Evolutionary conservation across 2,888 invertebrate species (phyloP), one percentile per base, ranked within the genome.

Genomic region (Ophioninae sp.): DNA sequence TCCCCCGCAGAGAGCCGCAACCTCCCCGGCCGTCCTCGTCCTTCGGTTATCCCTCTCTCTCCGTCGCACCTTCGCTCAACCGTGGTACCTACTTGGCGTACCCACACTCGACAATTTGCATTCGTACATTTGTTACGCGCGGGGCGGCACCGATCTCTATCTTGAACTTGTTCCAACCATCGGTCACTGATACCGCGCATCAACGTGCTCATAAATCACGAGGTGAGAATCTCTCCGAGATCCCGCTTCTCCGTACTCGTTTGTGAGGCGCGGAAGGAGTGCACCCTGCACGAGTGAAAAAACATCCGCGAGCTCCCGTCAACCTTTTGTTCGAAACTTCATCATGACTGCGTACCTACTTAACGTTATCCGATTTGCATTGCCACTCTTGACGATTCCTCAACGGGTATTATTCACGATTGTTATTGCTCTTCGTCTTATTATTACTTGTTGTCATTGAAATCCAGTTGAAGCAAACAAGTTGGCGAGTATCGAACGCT

Each of bases 111-210:
- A 20, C 78, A 41, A 82, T 82, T 82, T 82, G 82, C 82, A 82
- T 82, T 78, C 73, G 23, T 68, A 78, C 73, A 78, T 82, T 82
- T 78, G 74, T 78, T 82, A 51, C 73, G 51, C 58, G 69, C 30
- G 69, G 69, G 41, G 65, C 51, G 6, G 68, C 79, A 64, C 39
- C 30, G 65, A 63, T 82, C 76, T 76, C 78, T 69, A 78, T 74
- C 78, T 78, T 64, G 30, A 68, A 72, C 67, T 78, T 74, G 59
- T 73, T 69, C 64, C 37, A 64, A 58, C 41, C 78, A 68, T 74
- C 78, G 81, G 63, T 78, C 71, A 77, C 64, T 82, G 73, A 72
- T 77, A 68, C 41, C 51, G 37, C 10, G 58, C 56, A 58, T 59
- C 44, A 63, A 20, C 58, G 69, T 65, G 61, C n/a, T 61, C 58